Percentiles rank a stretch among this genome's conserved stretches.
These are phyloP conservation scores for Heteromyza rotundicornis DNA, from an alignment of 2,888 invertebrate species.

Conservation along the genomic window DNA sequence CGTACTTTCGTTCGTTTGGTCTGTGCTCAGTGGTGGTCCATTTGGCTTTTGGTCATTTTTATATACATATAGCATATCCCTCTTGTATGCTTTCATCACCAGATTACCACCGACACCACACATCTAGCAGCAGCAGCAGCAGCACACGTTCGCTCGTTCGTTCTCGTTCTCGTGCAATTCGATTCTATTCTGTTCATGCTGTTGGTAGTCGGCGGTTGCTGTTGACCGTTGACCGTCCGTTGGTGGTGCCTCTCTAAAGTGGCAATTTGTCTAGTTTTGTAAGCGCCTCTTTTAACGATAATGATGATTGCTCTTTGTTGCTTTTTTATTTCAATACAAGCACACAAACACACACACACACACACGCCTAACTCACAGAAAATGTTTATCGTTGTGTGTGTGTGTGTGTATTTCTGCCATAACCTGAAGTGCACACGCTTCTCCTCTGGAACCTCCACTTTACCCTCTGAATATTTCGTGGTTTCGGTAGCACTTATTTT, in stretches of 20 bases:
- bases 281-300: slow-evolving; percentile 54
- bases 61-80: neutral
- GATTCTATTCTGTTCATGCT: slow-evolving; percentile 9
- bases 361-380: slow-evolving; percentile 13
- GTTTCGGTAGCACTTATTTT: neutral
- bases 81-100: neutral
- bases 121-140: too few species aligned
- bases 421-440: neutral
- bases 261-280: slow-evolving; percentile 55
- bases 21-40: slow-evolving; percentile 29
- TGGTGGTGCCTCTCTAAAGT: slow-evolving; percentile 40
- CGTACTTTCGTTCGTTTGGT: too few species aligned
- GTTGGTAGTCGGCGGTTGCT: slow-evolving; percentile 23
- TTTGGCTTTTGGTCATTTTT: slow-evolving; percentile 46
- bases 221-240: too few species aligned
- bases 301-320: slow-evolving; percentile 54
- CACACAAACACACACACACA: slow-evolving; percentile 25
- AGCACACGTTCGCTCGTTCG: slow-evolving; percentile 13
- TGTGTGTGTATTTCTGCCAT: neutral
- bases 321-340: slow-evolving; percentile 48
- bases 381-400: slow-evolving; percentile 1
- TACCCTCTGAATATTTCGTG: neutral
- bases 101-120: neutral
- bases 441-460: neutral
- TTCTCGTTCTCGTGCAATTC: slow-evolving; percentile 15